A percentile compares a stretch with the other conserved stretches of the same genome.
These are phyloP conservation scores for Acanthosepion pharaonis DNA, from an alignment of 2,888 invertebrate genomes.

Conservation along the genomic window DNA sequence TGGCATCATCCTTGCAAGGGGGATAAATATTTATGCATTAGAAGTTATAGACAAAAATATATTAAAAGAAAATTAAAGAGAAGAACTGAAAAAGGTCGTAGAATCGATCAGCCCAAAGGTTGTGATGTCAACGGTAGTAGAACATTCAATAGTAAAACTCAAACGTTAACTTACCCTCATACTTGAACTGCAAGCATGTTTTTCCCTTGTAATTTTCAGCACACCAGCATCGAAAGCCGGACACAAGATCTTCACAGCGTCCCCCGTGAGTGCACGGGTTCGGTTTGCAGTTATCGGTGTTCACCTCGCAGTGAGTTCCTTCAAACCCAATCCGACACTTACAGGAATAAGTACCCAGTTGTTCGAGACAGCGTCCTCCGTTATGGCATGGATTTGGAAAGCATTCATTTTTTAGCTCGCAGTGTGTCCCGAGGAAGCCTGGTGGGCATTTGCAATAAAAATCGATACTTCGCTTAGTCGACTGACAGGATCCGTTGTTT, in stretches of 20 bases:
- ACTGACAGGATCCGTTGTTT: slow-evolving; percentile 14
- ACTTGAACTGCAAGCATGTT: background rate
- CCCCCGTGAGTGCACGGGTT: slow-evolving; percentile 38
- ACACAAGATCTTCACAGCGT: background rate
- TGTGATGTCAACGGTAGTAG: background rate
- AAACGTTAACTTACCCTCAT: background rate
- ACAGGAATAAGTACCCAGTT: slow-evolving; percentile 25
- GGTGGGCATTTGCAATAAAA: background rate
- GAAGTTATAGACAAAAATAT: too few relatives aligned
- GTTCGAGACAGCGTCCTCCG: slow-evolving; percentile 18
- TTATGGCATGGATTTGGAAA: slow-evolving; percentile 42
- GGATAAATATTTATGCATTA: too few relatives aligned
- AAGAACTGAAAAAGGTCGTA: too few relatives aligned
- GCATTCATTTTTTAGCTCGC: slow-evolving; percentile 25
- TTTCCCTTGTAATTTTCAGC: background rate
- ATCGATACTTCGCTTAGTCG: background rate
- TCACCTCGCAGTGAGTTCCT: background rate
- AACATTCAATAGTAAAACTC: background rate
- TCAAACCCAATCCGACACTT: background rate
- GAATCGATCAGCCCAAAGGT: background rate
- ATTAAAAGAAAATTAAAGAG: too few relatives aligned
- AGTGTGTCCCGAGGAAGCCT: background rate
- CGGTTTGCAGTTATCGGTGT: background rate
- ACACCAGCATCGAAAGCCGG: slow-evolving; percentile 1
- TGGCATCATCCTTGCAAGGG: too few relatives aligned